A percentile compares a stretch with the other conserved stretches of the same genome.
phyloP scores from a whole-genome alignment of 2,797 vertebrate species.

The Carcharodon carcharias region DNA sequence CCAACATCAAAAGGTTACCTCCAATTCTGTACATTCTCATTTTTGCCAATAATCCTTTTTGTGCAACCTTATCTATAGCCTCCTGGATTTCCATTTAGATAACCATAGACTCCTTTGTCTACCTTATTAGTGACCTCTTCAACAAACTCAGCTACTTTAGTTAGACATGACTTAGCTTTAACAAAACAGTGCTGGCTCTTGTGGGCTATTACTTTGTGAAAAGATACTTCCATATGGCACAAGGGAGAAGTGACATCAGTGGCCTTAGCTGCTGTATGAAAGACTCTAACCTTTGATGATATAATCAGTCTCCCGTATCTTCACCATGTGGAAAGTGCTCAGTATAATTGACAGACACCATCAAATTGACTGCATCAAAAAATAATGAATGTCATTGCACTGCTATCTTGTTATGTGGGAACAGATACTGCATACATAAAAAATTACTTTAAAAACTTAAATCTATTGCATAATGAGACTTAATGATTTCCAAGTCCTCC shows the following conservation, averaged over 20 bases:
- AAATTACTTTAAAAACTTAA: not conserved
- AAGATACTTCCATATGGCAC: not conserved
- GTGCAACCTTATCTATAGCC: not conserved
- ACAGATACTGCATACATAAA: not conserved
- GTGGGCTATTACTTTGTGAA: not conserved
- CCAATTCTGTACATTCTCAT: not conserved
- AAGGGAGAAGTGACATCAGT: not conserved
- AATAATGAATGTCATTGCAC: not conserved
- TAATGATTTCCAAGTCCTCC: not conserved
- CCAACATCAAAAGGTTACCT: not conserved
- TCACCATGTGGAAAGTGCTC: not conserved
- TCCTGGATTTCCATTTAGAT: not conserved
- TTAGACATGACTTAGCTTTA: not conserved
- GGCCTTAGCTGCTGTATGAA: not conserved
- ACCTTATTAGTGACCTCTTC: not conserved
- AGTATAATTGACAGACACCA: not conserved
- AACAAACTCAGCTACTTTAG: not conserved
- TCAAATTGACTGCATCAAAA: not conserved
- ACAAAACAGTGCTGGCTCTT: not conserved
- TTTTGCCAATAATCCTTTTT: not conserved
- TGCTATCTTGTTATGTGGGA: not conserved
- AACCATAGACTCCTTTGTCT: not conserved
- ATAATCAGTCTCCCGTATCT: constrained; percentile 4
- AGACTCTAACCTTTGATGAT: constrained; percentile 1
- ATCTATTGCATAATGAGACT: not conserved